A percentile compares a stretch with the other conserved stretches of the same genome.
These are phyloP conservation scores for Clarias batrachus DNA, from an alignment of 2,113 vertebrate species.

Conservation along the genomic window DNA sequence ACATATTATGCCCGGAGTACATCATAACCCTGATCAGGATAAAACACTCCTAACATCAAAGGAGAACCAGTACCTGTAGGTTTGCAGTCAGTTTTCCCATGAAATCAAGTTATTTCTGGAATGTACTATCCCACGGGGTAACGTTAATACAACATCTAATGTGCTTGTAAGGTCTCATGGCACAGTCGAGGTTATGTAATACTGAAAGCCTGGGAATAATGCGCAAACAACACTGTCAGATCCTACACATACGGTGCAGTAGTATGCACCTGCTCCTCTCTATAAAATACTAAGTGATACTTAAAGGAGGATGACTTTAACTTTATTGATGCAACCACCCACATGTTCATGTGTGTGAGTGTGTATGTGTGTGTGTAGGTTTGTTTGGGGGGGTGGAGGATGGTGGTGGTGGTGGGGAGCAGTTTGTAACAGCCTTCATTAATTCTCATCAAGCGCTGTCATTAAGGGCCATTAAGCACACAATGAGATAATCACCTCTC, in stretches of 20 bases:
- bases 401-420: not conserved
- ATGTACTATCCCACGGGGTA: not conserved
- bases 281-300: not conserved
- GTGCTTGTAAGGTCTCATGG: not conserved
- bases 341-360: not conserved
- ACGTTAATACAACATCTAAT: not conserved
- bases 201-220: not conserved
- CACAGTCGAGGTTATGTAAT: not conserved
- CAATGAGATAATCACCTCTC: slow-evolving; percentile 71
- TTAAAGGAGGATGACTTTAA: not conserved
- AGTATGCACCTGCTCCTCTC: not conserved
- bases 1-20: not conserved
- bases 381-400: too few relatives aligned
- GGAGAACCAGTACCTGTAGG: not conserved
- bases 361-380: slow-evolving; percentile 9
- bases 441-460: slow-evolving; percentile 68
- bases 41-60: not conserved
- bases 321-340: not conserved
- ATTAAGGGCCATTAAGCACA: slow-evolving; percentile 67
- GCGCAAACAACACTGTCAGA: not conserved
- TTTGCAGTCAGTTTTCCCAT: not conserved
- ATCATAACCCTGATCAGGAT: not conserved
- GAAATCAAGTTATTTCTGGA: not conserved
- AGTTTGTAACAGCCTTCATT: slow-evolving; percentile 48
- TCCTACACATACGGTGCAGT: not conserved